Base-by-base conservation (phyloP, 2,888 invertebrate genomes). In the Colostygia pectinataria region DNA sequence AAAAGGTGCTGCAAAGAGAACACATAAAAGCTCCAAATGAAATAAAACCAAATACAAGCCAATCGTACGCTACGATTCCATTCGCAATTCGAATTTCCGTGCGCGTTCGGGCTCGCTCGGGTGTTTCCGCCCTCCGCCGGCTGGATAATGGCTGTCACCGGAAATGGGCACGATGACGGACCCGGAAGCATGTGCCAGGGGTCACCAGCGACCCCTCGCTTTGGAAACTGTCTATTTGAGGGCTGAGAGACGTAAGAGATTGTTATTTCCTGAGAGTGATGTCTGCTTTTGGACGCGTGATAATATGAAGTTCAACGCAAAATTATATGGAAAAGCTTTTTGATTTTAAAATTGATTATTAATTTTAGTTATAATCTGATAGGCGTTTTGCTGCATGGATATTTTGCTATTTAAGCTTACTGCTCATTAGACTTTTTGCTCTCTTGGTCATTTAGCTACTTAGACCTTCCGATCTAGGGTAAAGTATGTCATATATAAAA, bases 111-210 rank as follows among this genome's bases (percentile, higher is more conserved):
- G 59, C 63, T 47, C 64, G 67, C 67, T 79, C 78, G 77, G 72
- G 63, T 69, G 71, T 76, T 80, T 83, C 81, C 83, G 82, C 60
- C 62, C 57, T 63, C 57, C 66, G 65, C 69, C 72, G 70, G 57
- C 61, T 68, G 75, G 74, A 75, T 80, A 80, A 81, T 80, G 68
- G 73, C 71, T 62, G 71, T 68, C 65, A 59, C 66, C 69, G 80
- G 83, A 84, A 81, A 81, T 82, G 71, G 74, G 65, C 61, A 65
- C 74, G 72, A 74, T 74, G 80, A 76, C 75, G 68, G 69, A 68
- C 66, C 79, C 81, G 83, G 82, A 80, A 72, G 61, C 70, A 50
- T 53, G 56, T 63, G 58, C 63, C 57, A 57, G 62, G 62, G 64
- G 45, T 51, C 45, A 41, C 39, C 24, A 32, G 29, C 20, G 38